phyloP scores from a whole-genome alignment of 2,797 vertebrate genomes.

The Carcharodon carcharias region DNA sequence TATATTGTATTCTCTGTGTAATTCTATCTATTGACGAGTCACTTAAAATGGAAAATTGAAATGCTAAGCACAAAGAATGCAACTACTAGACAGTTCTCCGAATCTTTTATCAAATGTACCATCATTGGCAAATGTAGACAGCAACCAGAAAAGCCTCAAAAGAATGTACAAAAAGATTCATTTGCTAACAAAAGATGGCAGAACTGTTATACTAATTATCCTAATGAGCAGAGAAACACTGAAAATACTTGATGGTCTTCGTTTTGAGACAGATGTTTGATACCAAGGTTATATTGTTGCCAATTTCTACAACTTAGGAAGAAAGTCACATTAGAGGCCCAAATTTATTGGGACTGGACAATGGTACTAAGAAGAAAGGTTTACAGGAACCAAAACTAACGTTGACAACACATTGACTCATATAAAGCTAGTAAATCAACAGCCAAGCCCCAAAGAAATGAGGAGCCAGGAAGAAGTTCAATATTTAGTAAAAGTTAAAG shows the following conservation, averaged over 20 bases:
- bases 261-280: background rate
- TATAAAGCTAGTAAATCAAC: background rate
- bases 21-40: background rate
- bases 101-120: background rate
- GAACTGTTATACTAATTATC: background rate
- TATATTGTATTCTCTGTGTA: background rate
- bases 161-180: background rate
- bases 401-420: background rate
- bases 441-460: background rate
- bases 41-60: background rate
- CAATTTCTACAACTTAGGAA: background rate
- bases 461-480: background rate
- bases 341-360: background rate
- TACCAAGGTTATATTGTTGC: background rate
- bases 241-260: background rate
- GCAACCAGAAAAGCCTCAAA: background rate
- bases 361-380: background rate
- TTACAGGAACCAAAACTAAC: background rate
- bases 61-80: background rate
- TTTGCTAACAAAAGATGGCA: background rate
- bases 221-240: background rate
- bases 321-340: background rate
- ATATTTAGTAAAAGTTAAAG: background rate
- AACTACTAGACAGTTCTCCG: background rate
- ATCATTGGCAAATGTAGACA: background rate